Conservation (phyloP, 2,888 invertebrate species). For the Agonopterix arenella region DNA sequence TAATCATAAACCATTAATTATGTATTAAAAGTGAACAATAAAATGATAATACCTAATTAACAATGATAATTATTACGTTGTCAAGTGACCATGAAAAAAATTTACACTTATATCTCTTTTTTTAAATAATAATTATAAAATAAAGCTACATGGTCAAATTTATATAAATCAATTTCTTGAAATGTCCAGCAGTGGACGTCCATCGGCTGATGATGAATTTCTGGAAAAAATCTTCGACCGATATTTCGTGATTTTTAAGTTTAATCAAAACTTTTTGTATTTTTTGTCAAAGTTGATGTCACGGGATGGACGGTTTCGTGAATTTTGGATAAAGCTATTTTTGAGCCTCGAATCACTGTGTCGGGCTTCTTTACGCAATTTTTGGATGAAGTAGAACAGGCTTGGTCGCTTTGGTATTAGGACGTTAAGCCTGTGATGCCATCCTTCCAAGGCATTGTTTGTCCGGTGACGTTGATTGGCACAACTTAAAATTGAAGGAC, state of each 20-base stretch:
- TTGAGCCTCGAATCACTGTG: constrained; percentile 4
- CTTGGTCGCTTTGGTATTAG: constrained; percentile 4
- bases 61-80: no score
- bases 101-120: no score
- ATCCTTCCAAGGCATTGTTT: constrained; percentile 6
- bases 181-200: no score
- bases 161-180: background rate
- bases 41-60: no score
- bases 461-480: constrained; percentile 6
- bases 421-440: constrained; percentile 6
- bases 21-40: no score
- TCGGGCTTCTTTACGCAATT: constrained; percentile 3
- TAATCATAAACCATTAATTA: no score
- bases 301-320: constrained; percentile 3
- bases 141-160: no score
- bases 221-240: background rate
- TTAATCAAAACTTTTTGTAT: constrained; percentile 5
- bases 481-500: constrained; percentile 5
- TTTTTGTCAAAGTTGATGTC: constrained; percentile 3
- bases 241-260: background rate
- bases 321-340: constrained; percentile 3
- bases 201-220: no score
- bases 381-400: constrained; percentile 5
- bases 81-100: no score
- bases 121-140: no score